phyloP scores from a whole-genome alignment of 2,888 invertebrate genomes.

The Eucera pruinosa region DNA sequence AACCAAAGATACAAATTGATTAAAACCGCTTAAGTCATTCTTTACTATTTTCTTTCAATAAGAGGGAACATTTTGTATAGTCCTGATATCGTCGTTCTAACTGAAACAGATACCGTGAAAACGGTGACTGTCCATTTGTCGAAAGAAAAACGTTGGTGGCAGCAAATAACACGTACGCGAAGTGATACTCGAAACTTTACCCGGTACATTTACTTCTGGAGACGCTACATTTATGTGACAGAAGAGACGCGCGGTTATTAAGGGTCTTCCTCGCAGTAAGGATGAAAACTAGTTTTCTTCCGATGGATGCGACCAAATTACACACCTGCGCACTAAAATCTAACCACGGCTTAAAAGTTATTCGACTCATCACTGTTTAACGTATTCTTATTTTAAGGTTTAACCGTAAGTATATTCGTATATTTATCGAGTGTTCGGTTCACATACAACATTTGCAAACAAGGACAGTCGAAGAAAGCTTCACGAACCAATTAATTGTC shows the following conservation, averaged over 20 bases:
- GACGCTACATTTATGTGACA: conserved; percentile 11
- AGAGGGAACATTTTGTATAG: conserved; percentile 3
- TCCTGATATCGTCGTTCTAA: conserved; percentile 21
- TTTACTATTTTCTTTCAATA: too few relatives aligned
- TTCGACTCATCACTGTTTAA: conserved; percentile 43
- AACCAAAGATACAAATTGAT: too few relatives aligned
- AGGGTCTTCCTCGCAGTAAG: conserved; percentile 33
- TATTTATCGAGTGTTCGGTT: conserved; percentile 48
- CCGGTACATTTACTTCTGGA: conserved; percentile 37
- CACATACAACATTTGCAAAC: conserved; percentile 36
- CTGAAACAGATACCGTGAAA: conserved; percentile 30
- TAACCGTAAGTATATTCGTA: conserved; percentile 66
- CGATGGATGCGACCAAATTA: conserved; percentile 59
- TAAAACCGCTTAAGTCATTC: too few relatives aligned
- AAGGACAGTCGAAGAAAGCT: conserved; percentile 10
- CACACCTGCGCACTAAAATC: conserved; percentile 60
- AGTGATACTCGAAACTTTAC: conserved; percentile 48
- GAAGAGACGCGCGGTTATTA: conserved; percentile 36
- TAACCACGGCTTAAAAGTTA: conserved; percentile 55
- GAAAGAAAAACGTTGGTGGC: conserved; percentile 78
- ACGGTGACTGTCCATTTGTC: conserved; percentile 27
- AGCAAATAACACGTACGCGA: conserved; percentile 81
- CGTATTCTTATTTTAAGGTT: conserved; percentile 60
- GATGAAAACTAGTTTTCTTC: conserved; percentile 39
- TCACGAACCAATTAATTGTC: conserved; percentile 1